Percentiles rank a stretch among this genome's conserved stretches.
Evolutionary conservation across 92 coral and sea anemone genomes (phyloP).

Genomic region (Siderastrea radians): DNA sequence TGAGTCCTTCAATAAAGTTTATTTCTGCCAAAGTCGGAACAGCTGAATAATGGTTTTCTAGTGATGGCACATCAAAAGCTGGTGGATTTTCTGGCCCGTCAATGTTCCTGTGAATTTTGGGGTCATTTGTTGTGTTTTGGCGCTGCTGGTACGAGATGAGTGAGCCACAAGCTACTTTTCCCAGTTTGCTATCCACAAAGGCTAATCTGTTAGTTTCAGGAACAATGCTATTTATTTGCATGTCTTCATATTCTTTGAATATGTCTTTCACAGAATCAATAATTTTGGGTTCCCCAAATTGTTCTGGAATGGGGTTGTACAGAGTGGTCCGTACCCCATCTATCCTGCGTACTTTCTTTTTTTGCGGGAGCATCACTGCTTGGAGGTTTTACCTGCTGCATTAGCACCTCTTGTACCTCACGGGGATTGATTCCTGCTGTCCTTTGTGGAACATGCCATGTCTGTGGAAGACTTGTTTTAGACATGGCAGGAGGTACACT

Average conservation of each 20-base stretch:
- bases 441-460: constrained; percentile 65
- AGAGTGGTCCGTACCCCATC: constrained; percentile 56
- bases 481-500: constrained; percentile 52
- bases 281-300: constrained; percentile 26
- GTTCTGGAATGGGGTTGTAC: constrained; percentile 39
- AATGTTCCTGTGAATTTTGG: constrained; percentile 27
- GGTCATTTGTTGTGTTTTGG: background rate
- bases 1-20: constrained; percentile 24
- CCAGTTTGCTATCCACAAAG: constrained; percentile 30
- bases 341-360: constrained; percentile 18
- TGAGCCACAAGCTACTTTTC: constrained; percentile 47
- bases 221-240: constrained; percentile 45
- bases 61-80: constrained; percentile 29
- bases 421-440: constrained; percentile 33
- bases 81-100: constrained; percentile 40
- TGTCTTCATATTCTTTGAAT: constrained; percentile 25
- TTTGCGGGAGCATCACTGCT: background rate
- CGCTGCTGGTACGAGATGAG: constrained; percentile 59
- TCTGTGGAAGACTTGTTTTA: constrained; percentile 52
- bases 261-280: constrained; percentile 20
- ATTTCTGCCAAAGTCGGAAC: constrained; percentile 10
- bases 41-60: constrained; percentile 19
- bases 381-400: constrained; percentile 36
- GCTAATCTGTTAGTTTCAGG: background rate
- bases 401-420: constrained; percentile 7